These are phyloP conservation scores for Bubo blakistoni DNA, from an alignment of 2,113 vertebrate species.

Conservation along the genomic window DNA sequence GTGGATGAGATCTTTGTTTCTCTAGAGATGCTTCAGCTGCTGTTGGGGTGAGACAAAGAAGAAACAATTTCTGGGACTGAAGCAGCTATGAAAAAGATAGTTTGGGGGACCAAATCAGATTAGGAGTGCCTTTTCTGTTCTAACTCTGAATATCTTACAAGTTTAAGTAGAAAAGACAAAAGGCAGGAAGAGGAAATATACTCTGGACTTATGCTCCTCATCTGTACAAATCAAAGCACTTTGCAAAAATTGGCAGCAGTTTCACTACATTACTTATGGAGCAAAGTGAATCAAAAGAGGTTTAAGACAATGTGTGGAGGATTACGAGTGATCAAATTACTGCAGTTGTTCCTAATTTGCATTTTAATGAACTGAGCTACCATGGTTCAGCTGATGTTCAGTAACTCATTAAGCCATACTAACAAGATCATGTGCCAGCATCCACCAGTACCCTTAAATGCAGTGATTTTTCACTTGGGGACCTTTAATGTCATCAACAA, in stretches of 20 bases:
- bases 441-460: background rate
- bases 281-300: background rate
- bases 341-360: background rate
- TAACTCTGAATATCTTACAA: background rate
- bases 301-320: background rate
- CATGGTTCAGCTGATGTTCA: background rate
- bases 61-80: background rate
- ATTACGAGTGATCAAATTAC: background rate
- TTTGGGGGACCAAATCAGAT: background rate
- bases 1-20: background rate
- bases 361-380: background rate
- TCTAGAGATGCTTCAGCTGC: background rate
- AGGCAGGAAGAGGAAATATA: background rate
- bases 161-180: background rate
- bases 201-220: background rate
- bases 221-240: background rate
- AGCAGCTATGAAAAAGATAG: background rate
- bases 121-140: background rate
- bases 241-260: background rate
- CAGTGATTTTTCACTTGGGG: background rate
- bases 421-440: background rate
- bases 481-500: background rate
- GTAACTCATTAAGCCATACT: background rate
- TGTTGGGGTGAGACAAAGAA: background rate
- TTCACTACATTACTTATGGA: background rate